A percentile compares a stretch with the other conserved stretches of the same genome.
These are phyloP conservation scores for Pollimyrus isidori DNA, from an alignment of 2,113 vertebrate genomes.

Conservation along the genomic window DNA sequence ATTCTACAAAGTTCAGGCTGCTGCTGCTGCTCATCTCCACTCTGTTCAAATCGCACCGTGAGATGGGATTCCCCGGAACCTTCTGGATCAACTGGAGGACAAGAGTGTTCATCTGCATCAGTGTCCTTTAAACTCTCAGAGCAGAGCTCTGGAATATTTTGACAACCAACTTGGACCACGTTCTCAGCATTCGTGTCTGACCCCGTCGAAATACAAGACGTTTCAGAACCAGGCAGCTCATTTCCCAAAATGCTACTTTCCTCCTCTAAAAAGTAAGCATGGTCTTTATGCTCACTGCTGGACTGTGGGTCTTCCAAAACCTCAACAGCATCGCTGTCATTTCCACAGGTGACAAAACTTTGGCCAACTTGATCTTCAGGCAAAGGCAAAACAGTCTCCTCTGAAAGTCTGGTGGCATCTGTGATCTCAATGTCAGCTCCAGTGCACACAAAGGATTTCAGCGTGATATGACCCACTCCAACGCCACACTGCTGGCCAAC, in stretches of 20 bases:
- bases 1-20: neutral
- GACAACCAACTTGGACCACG: constrained; percentile 3
- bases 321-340: neutral
- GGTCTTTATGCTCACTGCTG: constrained; percentile 8
- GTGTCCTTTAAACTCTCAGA: constrained; percentile 4
- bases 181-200: neutral
- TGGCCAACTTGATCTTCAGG: neutral
- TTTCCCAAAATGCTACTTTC: neutral
- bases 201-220: neutral
- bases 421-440: constrained; percentile 25
- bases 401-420: neutral
- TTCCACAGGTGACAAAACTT: no score
- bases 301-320: neutral
- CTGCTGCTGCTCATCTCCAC: neutral
- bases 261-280: constrained; percentile 16
- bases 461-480: constrained; percentile 18
- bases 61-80: neutral
- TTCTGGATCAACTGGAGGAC: neutral
- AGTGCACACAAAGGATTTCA: constrained; percentile 21
- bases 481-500: neutral
- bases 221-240: neutral
- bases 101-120: neutral
- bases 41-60: neutral
- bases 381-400: constrained; percentile 8
- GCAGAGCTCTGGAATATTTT: constrained; percentile 8